Evolutionary conservation across 2,888 invertebrate species (phyloP).

Genomic region (Lepidocyrtoides sp.): DNA sequence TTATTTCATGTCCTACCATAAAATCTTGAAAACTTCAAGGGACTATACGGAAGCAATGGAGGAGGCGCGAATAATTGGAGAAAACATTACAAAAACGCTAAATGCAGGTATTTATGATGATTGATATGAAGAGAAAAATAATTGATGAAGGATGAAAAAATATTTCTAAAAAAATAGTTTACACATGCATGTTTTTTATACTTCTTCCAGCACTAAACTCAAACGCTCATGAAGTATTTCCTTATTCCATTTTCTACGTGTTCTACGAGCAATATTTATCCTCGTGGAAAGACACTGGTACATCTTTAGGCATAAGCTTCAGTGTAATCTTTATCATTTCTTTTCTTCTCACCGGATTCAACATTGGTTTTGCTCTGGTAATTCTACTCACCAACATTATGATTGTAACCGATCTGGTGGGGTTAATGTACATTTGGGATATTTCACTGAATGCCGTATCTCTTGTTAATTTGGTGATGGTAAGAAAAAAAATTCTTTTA

Average conservation of each 20-base stretch:
- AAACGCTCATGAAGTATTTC: conserved; percentile 84
- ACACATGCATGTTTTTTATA: not conserved
- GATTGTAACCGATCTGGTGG: conserved; percentile 94
- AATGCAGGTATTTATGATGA: conserved; percentile 87
- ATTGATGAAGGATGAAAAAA: no score
- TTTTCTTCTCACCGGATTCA: conserved; percentile 97
- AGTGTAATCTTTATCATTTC: conserved; percentile 97
- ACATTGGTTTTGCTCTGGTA: conserved; percentile 86
- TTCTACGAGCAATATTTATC: conserved; percentile 95
- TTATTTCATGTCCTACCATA: conserved; percentile 97
- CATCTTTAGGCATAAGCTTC: conserved; percentile 95
- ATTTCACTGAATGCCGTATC: conserved; percentile 98
- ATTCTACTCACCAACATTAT: conserved; percentile 91
- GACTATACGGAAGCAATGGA: conserved; percentile 95
- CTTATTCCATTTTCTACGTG: conserved; percentile 85
- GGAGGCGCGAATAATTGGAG: conserved; percentile 92
- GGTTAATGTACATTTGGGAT: conserved; percentile 96
- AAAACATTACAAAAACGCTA: conserved; percentile 92
- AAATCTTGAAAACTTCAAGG: conserved; percentile 91
- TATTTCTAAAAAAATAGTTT: not conserved
- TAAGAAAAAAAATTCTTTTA: conserved; percentile 93
- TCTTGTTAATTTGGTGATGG: conserved; percentile 98
- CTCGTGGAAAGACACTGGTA: conserved; percentile 94
- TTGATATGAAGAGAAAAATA: no score
- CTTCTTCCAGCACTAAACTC: conserved; percentile 83